phyloP scores from a whole-genome alignment of 2,113 vertebrate genomes.

The Oryzias celebensis region DNA sequence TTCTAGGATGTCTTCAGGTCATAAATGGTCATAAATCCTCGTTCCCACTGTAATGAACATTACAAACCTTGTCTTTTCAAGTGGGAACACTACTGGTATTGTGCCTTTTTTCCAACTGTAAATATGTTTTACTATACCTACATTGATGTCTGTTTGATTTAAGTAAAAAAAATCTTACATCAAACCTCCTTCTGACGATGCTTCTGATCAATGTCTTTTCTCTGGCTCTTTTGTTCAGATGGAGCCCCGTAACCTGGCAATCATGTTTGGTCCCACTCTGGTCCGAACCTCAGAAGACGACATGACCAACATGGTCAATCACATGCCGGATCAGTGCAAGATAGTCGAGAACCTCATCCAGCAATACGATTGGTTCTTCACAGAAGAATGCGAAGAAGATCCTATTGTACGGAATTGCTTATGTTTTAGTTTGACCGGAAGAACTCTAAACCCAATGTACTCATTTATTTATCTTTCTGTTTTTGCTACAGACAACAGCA shows the following conservation, averaged over 20 bases:
- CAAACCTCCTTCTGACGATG: no score
- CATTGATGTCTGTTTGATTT: no score
- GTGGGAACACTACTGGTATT: no score
- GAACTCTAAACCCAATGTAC: neutral
- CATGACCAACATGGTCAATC: slow-evolving; percentile 99
- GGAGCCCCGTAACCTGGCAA: slow-evolving; percentile 97
- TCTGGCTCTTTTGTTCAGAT: slow-evolving; percentile 75
- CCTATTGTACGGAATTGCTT: slow-evolving; percentile 88
- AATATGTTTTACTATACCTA: no score
- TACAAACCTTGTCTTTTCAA: no score
- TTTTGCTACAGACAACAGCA: slow-evolving; percentile 85
- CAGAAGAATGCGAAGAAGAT: slow-evolving; percentile 89
- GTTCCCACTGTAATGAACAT: no score
- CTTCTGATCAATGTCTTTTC: no score
- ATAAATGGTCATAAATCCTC: no score
- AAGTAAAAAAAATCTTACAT: no score
- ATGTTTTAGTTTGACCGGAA: neutral
- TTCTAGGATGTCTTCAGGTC: no score
- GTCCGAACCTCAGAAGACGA: slow-evolving; percentile 97
- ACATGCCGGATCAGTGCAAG: slow-evolving; percentile 99
- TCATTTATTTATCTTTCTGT: neutral
- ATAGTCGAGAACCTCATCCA: slow-evolving; percentile 98
- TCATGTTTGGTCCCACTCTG: slow-evolving; percentile 96
- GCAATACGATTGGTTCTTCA: slow-evolving; percentile 99
- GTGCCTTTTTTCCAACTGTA: no score